A percentile compares a stretch with the other conserved stretches of the same genome.
Conservation (phyloP, 2,113 vertebrate genomes). For the Sigmodon hispidus region DNA sequence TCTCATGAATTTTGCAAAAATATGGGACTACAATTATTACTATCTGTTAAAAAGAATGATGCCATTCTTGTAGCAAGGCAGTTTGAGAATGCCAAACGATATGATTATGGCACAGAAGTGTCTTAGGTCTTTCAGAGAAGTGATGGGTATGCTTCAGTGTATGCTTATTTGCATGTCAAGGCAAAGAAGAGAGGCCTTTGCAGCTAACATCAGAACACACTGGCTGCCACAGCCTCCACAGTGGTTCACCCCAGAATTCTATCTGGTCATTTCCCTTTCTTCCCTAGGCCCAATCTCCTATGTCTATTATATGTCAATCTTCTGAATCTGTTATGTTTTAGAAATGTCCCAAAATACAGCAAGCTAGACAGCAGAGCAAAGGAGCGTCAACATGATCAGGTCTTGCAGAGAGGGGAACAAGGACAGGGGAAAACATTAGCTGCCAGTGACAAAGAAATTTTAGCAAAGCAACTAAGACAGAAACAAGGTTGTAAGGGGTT, state of each 20-base stretch:
- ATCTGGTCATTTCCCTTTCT: not conserved
- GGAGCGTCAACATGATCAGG: no score
- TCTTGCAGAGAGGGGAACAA: not conserved
- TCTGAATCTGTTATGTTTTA: not conserved
- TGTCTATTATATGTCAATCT: not conserved
- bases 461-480: not conserved
- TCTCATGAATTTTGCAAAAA: not conserved
- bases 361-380: not conserved
- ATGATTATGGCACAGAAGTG: fast-evolving
- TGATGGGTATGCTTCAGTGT: fast-evolving
- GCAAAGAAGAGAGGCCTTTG: not conserved
- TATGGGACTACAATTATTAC: not conserved
- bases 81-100: fast-evolving
- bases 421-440: no score
- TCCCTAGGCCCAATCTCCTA: not conserved
- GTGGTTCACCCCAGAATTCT: not conserved
- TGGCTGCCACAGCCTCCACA: fast-evolving
- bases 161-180: not conserved
- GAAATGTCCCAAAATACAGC: not conserved
- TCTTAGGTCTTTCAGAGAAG: not conserved
- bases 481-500: not conserved
- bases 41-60: not conserved
- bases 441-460: not conserved
- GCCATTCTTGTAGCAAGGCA: not conserved
- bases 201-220: not conserved